Conservation (phyloP, 1,140 invertebrate species). For the Ladona fulva region DNA sequence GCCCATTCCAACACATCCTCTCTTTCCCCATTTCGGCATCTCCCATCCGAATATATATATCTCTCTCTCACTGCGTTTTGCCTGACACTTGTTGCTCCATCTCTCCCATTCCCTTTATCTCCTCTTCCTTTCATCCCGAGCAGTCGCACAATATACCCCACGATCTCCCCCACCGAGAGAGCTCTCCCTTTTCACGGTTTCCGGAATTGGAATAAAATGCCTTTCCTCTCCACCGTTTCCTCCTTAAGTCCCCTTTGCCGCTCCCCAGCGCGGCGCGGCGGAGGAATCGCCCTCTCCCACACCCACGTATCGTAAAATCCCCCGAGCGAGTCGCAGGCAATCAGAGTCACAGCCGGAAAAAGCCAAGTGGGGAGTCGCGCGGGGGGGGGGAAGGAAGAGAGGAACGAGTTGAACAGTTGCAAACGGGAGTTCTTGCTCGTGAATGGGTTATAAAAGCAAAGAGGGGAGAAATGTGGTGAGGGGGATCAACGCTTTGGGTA, state of each 20-base stretch:
- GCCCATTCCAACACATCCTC: not conserved
- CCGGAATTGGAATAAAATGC: not conserved
- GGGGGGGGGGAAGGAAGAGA: too few species aligned
- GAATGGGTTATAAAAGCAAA: not conserved
- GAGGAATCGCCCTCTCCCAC: not conserved
- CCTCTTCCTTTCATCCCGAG: not conserved
- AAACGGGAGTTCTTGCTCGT: not conserved
- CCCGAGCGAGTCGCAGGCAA: not conserved
- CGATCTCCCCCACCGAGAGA: not conserved
- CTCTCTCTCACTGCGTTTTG: not conserved
- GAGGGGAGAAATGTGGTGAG: not conserved
- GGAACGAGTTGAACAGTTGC: not conserved
- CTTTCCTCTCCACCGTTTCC: not conserved
- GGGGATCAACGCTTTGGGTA: not conserved
- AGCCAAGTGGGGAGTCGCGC: not conserved
- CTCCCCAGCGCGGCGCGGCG: not conserved
- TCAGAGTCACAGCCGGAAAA: not conserved
- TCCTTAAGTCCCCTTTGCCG: not conserved
- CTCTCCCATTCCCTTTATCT: not conserved
- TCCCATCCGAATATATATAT: not conserved
- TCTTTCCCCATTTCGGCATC: not conserved
- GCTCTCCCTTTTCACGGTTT: not conserved
- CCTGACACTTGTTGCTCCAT: not conserved
- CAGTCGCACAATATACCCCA: not conserved
- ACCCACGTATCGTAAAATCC: not conserved